Evolutionary conservation across 2,113 vertebrate species (phyloP).

Genomic region (Oxygymnocypris stewartii): DNA sequence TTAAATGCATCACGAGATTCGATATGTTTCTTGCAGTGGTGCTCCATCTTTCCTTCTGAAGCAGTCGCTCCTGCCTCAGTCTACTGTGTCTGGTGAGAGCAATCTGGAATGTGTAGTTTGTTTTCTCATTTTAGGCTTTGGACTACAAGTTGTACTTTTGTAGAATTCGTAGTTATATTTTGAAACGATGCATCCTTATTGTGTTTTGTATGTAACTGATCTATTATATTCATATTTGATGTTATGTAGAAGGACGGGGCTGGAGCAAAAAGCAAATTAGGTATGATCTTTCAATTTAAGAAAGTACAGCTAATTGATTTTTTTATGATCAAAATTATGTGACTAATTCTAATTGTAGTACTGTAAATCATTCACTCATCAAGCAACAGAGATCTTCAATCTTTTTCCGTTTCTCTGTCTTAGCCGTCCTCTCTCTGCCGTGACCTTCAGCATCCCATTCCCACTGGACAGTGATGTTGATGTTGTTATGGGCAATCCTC

Average conservation of each 20-base stretch:
- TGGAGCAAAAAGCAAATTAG: slow-evolving; percentile 88
- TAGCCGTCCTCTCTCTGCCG: slow-evolving; percentile 86
- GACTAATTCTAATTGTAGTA: neutral
- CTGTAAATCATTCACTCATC: neutral
- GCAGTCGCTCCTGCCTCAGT: slow-evolving; percentile 80
- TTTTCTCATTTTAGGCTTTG: neutral
- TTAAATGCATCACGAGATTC: slow-evolving; percentile 3
- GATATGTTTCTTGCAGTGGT: slow-evolving; percentile 67
- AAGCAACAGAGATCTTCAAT: neutral
- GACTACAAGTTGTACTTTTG: neutral
- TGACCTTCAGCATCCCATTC: slow-evolving; percentile 93
- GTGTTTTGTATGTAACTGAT: slow-evolving; percentile 48
- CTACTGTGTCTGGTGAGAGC: slow-evolving; percentile 69
- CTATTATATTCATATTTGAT: neutral
- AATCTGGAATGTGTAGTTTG: neutral
- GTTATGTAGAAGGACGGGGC: slow-evolving; percentile 74
- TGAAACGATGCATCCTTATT: slow-evolving; percentile 68
- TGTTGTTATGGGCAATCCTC: slow-evolving; percentile 90
- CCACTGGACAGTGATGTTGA: slow-evolving; percentile 95
- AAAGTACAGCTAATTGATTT: neutral
- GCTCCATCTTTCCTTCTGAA: slow-evolving; percentile 84
- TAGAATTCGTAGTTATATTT: slow-evolving; percentile 35
- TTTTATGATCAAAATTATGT: neutral
- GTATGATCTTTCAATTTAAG: slow-evolving; percentile 60
- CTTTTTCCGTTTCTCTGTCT: slow-evolving; percentile 34